These are phyloP conservation scores for Clarias magur DNA, from an alignment of 2,113 vertebrate genomes.

Conservation along the genomic window DNA sequence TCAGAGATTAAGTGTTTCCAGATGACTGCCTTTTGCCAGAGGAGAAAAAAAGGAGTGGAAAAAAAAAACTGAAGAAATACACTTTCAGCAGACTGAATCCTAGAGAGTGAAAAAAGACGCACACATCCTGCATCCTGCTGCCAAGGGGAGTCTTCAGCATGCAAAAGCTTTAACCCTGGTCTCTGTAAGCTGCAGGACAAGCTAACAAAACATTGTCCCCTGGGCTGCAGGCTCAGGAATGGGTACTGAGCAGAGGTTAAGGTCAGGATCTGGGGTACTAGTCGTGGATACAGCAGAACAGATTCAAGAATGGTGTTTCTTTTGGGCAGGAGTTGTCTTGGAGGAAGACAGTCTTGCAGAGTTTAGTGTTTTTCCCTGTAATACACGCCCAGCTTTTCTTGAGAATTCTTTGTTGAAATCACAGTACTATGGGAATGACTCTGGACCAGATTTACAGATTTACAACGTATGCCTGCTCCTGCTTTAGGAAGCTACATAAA, in stretches of 20 bases:
- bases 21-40: constrained; percentile 69
- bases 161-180: constrained; percentile 54
- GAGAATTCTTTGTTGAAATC: background rate
- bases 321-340: background rate
- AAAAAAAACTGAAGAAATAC: constrained; percentile 52
- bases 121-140: constrained; percentile 61
- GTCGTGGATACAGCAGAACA: constrained; percentile 59
- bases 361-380: background rate
- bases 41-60: constrained; percentile 28
- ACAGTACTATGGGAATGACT: background rate
- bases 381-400: background rate
- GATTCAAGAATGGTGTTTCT: constrained; percentile 56
- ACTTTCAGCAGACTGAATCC: constrained; percentile 52
- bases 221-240: constrained; percentile 30
- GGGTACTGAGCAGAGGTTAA: constrained; percentile 44
- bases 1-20: constrained; percentile 78
- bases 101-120: constrained; percentile 54
- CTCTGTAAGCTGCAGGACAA: constrained; percentile 32
- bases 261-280: constrained; percentile 57
- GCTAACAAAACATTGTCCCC: constrained; percentile 38
- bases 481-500: background rate
- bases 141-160: constrained; percentile 46
- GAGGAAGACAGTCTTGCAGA: background rate
- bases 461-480: background rate
- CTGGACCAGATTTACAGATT: background rate